Conservation (phyloP, 2,888 invertebrate genomes). For the Lycophotia porphyrea region DNA sequence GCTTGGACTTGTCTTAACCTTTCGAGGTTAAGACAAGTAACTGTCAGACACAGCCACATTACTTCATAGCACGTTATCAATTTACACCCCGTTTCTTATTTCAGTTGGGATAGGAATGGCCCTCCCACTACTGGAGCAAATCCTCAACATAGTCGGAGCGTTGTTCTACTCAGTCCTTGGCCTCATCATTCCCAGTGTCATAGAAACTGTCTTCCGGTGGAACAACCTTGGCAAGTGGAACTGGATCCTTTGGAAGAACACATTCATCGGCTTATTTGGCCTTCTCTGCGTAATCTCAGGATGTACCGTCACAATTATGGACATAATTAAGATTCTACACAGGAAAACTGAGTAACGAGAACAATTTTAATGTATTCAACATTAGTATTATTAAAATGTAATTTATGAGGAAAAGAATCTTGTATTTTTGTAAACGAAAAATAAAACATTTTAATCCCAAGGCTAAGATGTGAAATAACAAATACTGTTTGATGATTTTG, state of each 20-base stretch:
- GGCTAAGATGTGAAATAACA: constrained; percentile 6
- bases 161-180: constrained; percentile 93
- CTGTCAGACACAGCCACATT: neutral
- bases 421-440: constrained; percentile 27
- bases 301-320: constrained; percentile 84
- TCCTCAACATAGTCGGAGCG: constrained; percentile 87
- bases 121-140: constrained; percentile 87
- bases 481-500: constrained; percentile 3
- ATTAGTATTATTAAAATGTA: constrained; percentile 49
- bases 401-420: constrained; percentile 22
- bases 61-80: neutral
- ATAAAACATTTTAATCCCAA: neutral
- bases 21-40: too few species aligned
- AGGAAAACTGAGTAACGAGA: constrained; percentile 56
- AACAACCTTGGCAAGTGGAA: constrained; percentile 92
- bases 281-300: constrained; percentile 92
- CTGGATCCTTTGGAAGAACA: constrained; percentile 93
- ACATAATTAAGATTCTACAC: constrained; percentile 81
- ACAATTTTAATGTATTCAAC: constrained; percentile 31
- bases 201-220: constrained; percentile 93
- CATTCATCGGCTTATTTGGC: constrained; percentile 90
- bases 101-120: constrained; percentile 86
- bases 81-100: constrained; percentile 57
- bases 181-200: constrained; percentile 93
- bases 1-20: too few species aligned